Conservation (phyloP, 2,113 vertebrate species). For the Fulmarus glacialis region DNA sequence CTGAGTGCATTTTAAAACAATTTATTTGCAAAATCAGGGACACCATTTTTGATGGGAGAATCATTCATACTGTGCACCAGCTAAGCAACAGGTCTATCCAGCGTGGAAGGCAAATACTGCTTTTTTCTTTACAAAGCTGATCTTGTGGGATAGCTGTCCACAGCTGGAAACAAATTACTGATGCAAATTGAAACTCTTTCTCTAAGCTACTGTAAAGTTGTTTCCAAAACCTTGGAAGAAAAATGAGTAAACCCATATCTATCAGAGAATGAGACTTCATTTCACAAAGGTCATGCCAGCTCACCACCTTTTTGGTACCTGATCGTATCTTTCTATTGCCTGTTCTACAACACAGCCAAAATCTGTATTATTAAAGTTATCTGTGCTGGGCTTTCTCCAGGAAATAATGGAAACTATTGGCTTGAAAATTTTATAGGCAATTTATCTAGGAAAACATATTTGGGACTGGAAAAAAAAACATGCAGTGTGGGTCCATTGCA, state of each 20-base stretch:
- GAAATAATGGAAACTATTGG: background rate
- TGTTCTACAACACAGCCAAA: background rate
- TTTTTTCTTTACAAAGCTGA: background rate
- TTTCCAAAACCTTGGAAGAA: background rate
- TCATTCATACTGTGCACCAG: background rate
- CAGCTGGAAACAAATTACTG: background rate
- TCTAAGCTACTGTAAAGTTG: background rate
- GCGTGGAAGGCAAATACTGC: background rate
- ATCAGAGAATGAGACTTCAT: background rate
- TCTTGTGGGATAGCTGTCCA: background rate
- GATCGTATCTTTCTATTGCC: background rate
- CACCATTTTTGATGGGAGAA: background rate
- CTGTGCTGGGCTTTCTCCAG: background rate
- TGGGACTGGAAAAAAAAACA: background rate
- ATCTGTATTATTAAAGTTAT: background rate
- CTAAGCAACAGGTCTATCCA: background rate
- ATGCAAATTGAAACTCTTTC: background rate
- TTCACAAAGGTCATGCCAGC: background rate
- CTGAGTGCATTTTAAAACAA: background rate
- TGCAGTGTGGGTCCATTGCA: background rate
- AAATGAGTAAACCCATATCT: background rate
- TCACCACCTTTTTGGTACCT: background rate
- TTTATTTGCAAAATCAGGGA: background rate
- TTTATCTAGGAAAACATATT: background rate
- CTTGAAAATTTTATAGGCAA: background rate